Conservation (phyloP, 2,113 vertebrate genomes). For the Symphodus melops region DNA sequence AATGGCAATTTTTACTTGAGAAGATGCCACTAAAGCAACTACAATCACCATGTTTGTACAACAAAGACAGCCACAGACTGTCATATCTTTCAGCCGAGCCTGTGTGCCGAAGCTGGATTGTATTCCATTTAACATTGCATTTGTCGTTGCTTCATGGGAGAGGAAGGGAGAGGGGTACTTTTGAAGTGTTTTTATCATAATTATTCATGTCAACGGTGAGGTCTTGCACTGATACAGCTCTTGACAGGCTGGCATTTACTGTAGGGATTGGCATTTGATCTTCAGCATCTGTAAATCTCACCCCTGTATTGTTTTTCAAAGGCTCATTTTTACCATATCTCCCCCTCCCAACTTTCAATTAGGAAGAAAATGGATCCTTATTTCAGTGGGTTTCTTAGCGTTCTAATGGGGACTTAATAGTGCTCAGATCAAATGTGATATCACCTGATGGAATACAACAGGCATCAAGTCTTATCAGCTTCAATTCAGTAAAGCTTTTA, state of each 20-base stretch:
- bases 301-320: slow-evolving; percentile 16
- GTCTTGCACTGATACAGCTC: slow-evolving; percentile 28
- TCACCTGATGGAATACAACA: slow-evolving; percentile 27
- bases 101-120: background rate
- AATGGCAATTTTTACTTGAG: background rate
- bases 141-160: background rate
- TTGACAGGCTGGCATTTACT: slow-evolving; percentile 68
- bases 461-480: background rate
- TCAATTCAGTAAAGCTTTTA: slow-evolving; percentile 17
- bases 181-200: background rate
- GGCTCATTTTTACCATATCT: slow-evolving; percentile 57
- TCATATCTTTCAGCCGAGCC: slow-evolving; percentile 12
- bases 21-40: background rate
- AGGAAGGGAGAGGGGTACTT: background rate
- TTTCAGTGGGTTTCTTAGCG: slow-evolving; percentile 35
- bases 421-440: slow-evolving; percentile 47
- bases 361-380: slow-evolving; percentile 47
- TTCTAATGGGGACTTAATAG: slow-evolving; percentile 46
- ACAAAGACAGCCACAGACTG: slow-evolving; percentile 11
- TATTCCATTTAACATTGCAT: background rate
- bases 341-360: slow-evolving; percentile 26
- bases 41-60: background rate
- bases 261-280: slow-evolving; percentile 66
- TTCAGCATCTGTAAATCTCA: slow-evolving; percentile 53
- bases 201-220: slow-evolving; percentile 22